Base-by-base conservation (phyloP, 2,113 vertebrate species). In the Heterotilapia buettikoferi region DNA sequence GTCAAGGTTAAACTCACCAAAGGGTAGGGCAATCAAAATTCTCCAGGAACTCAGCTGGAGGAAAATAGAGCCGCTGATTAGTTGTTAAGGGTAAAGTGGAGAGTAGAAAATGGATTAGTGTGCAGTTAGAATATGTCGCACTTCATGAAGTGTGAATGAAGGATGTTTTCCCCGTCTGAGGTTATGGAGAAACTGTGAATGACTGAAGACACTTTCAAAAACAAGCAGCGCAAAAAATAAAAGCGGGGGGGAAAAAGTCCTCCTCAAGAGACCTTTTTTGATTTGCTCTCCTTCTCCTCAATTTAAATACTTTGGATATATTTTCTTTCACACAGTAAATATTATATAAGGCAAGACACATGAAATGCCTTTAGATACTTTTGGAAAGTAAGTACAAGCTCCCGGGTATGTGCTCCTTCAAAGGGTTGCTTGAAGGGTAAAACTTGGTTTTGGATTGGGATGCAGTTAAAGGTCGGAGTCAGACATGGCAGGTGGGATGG, bases 131-230 rank as follows among this genome's bases (percentile, higher is more conserved):
- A 21, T 89, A 73, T 59, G 66, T 84, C 45, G 43, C 88, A 88
- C 36, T 81, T 78, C 45, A 36, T 85, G 16, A 88, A 79, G 38
- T 88, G 71, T 88, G 82, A 92, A 85, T 83, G 36, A 81, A 59
- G 14, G 57, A 40, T 21, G 45, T 50, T 73, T 38, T 84, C n/a
- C 13, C 24, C 12, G 4, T n/a, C 29, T 53, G 52, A 88, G 5
- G 19, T 43, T 53, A 66, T 10, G 4, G 57, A 84, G 56, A 88
- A 57, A 40, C 79, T 91, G 78, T 85, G 68, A 89, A 87, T 90
- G 87, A 91, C 73, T 90, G 9, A 90, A 84, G 87, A 33, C 10
- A 57, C 88, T 93, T 86, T 92, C 53, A 90, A 76, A 87, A 43
- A 76, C 73, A 83, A 79, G 59, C 45, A 61, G 73, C 29, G 57